A percentile compares a stretch with the other conserved stretches of the same genome.
These are phyloP conservation scores for Oscheius sp. DNA, from an alignment of 2,888 invertebrate genomes.

Conservation along the genomic window DNA sequence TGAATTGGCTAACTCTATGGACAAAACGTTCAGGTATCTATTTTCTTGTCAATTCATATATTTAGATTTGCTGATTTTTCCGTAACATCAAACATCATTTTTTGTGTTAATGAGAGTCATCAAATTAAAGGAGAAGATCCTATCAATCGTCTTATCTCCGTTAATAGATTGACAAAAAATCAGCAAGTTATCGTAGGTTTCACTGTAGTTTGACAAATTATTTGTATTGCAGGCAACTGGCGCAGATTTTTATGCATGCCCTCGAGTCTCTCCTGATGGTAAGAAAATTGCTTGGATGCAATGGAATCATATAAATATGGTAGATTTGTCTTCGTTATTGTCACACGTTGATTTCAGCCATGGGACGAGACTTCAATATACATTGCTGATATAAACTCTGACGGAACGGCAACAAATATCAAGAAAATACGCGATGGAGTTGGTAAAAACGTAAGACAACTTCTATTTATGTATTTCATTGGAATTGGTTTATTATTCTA, in stretches of 20 bases:
- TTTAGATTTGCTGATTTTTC: constrained; percentile 46
- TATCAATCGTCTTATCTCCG: constrained; percentile 43
- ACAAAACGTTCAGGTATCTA: constrained; percentile 33
- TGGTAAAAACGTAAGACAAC: constrained; percentile 32
- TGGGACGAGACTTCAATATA: constrained; percentile 72
- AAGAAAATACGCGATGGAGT: constrained; percentile 37
- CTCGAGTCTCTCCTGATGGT: constrained; percentile 72
- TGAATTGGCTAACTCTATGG: constrained; percentile 34
- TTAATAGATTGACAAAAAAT: constrained; percentile 40
- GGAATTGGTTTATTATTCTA: background rate
- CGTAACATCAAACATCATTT: constrained; percentile 32
- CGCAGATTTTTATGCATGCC: constrained; percentile 72
- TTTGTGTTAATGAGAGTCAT: constrained; percentile 43
- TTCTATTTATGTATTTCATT: too few species aligned
- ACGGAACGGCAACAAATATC: constrained; percentile 56
- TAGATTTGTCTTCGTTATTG: constrained; percentile 39
- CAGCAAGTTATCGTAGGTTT: constrained; percentile 36
- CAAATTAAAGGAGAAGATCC: constrained; percentile 34
- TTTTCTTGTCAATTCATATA: background rate
- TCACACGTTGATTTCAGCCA: constrained; percentile 67
- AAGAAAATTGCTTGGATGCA: constrained; percentile 71
- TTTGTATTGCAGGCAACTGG: constrained; percentile 60
- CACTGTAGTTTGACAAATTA: background rate
- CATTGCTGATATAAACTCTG: constrained; percentile 64
- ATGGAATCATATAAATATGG: constrained; percentile 74